phyloP scores from a whole-genome alignment of 2,113 vertebrate genomes.

The Dascyllus trimaculatus region DNA sequence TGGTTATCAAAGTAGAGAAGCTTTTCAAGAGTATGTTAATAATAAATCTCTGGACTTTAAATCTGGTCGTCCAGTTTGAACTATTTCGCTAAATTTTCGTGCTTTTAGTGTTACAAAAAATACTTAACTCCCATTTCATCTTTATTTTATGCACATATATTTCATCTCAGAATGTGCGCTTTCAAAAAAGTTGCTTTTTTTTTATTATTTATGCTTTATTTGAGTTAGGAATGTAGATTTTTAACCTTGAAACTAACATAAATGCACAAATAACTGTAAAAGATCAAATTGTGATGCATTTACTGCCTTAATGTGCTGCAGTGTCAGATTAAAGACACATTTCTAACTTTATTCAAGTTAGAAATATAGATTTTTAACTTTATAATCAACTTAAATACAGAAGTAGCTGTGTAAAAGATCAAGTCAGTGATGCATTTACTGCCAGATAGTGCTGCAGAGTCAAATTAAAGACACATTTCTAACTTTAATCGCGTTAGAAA shows the following conservation, averaged over 20 bases:
- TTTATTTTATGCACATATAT: no score
- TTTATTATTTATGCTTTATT: background rate
- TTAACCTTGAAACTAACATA: background rate
- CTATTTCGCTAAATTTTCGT: background rate
- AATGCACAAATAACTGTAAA: background rate
- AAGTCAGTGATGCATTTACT: background rate
- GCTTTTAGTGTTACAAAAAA: background rate
- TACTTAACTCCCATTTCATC: no score
- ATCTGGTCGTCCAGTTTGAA: no score
- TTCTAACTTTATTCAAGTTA: no score
- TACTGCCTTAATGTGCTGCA: background rate
- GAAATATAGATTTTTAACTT: no score
- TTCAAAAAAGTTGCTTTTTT: no score
- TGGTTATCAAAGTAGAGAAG: no score
- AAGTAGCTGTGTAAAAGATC: background rate
- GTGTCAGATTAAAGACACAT: background rate
- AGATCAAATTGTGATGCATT: background rate
- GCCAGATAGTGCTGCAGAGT: background rate
- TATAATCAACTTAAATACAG: background rate
- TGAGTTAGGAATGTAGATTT: no score
- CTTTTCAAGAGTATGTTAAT: no score
- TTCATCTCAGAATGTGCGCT: no score
- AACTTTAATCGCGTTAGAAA: no score
- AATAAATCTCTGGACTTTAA: no score
- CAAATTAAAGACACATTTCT: background rate